phyloP scores from a whole-genome alignment of 2,797 vertebrate genomes.

The Alauda arvensis region DNA sequence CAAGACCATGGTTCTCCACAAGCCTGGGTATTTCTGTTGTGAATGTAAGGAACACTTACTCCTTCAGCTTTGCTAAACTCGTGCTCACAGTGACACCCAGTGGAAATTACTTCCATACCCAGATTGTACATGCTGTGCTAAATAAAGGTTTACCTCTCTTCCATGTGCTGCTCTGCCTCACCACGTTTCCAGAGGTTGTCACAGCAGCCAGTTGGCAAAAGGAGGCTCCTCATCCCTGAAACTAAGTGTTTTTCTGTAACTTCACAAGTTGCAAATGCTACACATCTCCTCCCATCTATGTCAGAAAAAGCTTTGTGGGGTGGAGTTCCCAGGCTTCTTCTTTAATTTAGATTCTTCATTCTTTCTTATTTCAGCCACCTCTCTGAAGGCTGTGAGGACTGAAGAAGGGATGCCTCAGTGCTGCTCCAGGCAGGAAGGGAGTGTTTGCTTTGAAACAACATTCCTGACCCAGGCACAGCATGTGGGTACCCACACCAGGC shows the following conservation, averaged over 20 bases:
- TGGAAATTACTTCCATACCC: neutral
- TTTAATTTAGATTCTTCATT: neutral
- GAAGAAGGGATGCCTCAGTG: neutral
- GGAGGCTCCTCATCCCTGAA: neutral
- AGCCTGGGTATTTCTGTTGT: neutral
- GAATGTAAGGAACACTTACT: neutral
- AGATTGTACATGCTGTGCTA: neutral
- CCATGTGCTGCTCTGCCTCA: neutral
- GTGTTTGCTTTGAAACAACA: neutral
- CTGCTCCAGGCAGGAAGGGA: constrained; percentile 40
- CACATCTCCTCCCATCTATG: neutral
- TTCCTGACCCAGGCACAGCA: neutral
- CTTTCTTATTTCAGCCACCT: neutral
- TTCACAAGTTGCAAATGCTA: neutral
- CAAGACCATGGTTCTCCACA: neutral
- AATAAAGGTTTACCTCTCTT: no score
- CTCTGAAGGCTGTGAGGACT: neutral
- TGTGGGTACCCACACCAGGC: neutral
- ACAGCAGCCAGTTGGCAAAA: neutral
- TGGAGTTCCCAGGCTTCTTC: neutral
- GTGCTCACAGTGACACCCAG: constrained; percentile 10
- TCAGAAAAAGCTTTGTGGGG: neutral
- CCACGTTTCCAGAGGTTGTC: neutral
- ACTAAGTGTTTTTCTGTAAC: neutral
- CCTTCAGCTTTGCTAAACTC: neutral